phyloP scores from a whole-genome alignment of 2,888 invertebrate genomes.

The Diogma glabrata region DNA sequence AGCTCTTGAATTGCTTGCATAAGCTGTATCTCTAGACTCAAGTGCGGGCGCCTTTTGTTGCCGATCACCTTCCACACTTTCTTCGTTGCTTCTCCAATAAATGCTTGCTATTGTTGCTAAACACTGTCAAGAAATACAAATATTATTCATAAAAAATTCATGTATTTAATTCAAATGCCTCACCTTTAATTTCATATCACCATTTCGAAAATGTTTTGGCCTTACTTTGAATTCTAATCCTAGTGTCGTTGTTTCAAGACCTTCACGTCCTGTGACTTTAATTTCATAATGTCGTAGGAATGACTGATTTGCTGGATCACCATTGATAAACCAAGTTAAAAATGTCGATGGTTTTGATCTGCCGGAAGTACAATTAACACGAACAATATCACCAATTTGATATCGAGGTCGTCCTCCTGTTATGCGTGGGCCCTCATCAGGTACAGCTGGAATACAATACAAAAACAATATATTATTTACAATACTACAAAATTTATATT shows the following conservation, averaged over 20 bases:
- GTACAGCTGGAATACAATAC: no score
- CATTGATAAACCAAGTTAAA: slow-evolving; percentile 80
- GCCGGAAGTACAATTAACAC: slow-evolving; percentile 75
- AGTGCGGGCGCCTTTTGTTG: slow-evolving; percentile 61
- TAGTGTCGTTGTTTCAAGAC: slow-evolving; percentile 61
- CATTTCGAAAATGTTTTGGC: slow-evolving; percentile 68
- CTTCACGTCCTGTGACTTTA: slow-evolving; percentile 44
- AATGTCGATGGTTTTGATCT: slow-evolving; percentile 72
- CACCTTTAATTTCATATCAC: slow-evolving; percentile 76
- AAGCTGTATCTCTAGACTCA: slow-evolving; percentile 62
- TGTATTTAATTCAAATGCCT: slow-evolving; percentile 19
- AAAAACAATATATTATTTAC: no score
- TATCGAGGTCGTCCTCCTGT: slow-evolving; percentile 68
- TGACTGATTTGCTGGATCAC: slow-evolving; percentile 52
- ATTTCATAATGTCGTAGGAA: slow-evolving; percentile 43
- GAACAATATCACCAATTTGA: slow-evolving; percentile 68
- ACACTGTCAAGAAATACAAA: slow-evolving; percentile 42
- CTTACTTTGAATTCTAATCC: slow-evolving; percentile 72
- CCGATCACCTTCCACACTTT: slow-evolving; percentile 70
- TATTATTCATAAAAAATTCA: background rate
- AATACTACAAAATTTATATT: no score
- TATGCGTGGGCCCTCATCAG: slow-evolving; percentile 71
- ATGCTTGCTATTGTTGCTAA: slow-evolving; percentile 77
- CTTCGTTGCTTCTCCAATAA: slow-evolving; percentile 79
- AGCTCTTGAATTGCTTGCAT: slow-evolving; percentile 52